A percentile compares a stretch with the other conserved stretches of the same genome.
Conservation (phyloP, 2,113 vertebrate genomes). For the Anarhynchus alexandrinus region DNA sequence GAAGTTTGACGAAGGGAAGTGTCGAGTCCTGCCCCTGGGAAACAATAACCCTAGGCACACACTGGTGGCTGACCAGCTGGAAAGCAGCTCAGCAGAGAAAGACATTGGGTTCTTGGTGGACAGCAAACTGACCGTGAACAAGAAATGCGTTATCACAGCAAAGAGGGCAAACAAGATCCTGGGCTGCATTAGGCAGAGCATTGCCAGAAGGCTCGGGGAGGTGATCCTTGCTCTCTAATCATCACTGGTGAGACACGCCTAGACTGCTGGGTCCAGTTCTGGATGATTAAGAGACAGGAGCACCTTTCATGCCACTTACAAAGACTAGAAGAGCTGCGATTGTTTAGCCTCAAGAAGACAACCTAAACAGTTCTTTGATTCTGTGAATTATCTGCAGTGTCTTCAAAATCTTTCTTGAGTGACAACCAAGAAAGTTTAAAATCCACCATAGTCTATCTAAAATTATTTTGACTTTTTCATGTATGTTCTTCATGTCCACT, state of each 20-base stretch:
- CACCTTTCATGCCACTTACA: not conserved
- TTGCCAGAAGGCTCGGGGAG: not conserved
- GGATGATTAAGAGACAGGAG: not conserved
- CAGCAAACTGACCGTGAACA: not conserved
- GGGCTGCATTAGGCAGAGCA: not conserved
- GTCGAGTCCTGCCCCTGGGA: not conserved
- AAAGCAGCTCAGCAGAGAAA: not conserved
- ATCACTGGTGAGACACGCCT: not conserved
- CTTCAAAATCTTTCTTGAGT: not conserved
- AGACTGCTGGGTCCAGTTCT: not conserved
- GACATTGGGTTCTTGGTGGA: not conserved
- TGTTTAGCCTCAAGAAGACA: not conserved
- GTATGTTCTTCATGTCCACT: not conserved
- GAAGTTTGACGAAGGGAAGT: not conserved
- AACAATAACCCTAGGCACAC: not conserved
- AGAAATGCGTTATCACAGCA: not conserved
- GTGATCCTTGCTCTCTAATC: not conserved
- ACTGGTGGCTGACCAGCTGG: rapidly evolving
- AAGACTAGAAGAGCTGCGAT: not conserved
- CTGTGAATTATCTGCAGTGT: not conserved
- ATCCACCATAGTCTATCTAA: not conserved
- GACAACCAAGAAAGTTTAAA: not conserved
- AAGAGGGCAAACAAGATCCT: not conserved
- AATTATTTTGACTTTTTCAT: not conserved
- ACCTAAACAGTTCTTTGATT: not conserved